Evolutionary conservation across 1,140 invertebrate genomes (phyloP).

Genomic region (Caenorhabditis briggsae): DNA sequence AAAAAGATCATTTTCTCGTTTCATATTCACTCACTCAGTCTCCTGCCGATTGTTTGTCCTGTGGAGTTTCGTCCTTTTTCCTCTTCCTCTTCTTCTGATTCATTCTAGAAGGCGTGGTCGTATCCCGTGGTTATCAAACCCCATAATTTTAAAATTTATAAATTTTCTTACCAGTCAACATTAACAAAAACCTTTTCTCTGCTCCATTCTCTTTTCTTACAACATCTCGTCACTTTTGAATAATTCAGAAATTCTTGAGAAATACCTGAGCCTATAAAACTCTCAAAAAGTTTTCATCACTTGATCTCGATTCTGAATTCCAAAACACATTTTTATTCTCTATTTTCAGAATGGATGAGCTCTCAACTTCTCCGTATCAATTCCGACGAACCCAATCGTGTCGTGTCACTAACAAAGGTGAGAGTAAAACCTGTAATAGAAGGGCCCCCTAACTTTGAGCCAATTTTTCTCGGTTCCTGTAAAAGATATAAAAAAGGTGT

Average conservation of each 20-base stretch:
- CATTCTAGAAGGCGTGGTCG: background rate
- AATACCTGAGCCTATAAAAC: background rate
- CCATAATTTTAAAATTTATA: background rate
- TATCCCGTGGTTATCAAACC: constrained; percentile 9
- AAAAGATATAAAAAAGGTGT: too few species aligned
- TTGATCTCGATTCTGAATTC: background rate
- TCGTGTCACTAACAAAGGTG: constrained; percentile 39
- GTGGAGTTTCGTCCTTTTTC: too few species aligned
- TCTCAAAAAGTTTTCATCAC: background rate
- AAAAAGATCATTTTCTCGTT: constrained; percentile 31
- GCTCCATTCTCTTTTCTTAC: too few species aligned
- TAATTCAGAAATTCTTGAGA: background rate
- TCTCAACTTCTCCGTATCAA: constrained; percentile 37
- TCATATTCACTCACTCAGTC: constrained; percentile 39
- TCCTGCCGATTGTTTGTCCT: background rate
- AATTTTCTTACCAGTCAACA: too few species aligned
- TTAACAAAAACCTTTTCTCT: too few species aligned
- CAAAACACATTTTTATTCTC: background rate
- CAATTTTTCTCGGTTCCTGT: too few species aligned
- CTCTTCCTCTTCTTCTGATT: background rate
- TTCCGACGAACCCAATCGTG: constrained; percentile 36
- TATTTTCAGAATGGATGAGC: constrained; percentile 48
- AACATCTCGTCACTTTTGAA: constrained; percentile 23
- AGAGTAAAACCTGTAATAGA: background rate
- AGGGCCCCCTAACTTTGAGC: too few species aligned